A percentile compares a stretch with the other conserved stretches of the same genome.
Evolutionary conservation across 1,140 invertebrate genomes (phyloP).

Genomic region (Tigriopus japonicus): DNA sequence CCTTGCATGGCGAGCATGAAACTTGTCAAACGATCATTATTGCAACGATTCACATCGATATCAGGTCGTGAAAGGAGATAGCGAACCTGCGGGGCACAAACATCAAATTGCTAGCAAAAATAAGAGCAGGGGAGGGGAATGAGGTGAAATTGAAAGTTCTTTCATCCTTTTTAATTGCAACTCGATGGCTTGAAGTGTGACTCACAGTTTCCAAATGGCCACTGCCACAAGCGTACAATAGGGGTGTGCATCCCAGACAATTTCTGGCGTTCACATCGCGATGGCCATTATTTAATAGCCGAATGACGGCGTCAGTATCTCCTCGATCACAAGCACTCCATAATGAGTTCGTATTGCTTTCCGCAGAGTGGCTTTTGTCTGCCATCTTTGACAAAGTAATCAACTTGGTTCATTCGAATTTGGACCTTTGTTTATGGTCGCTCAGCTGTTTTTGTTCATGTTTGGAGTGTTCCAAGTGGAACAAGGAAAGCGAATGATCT

Average conservation of each 20-base stretch:
- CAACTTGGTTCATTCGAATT: too few species aligned
- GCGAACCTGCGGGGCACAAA: background rate
- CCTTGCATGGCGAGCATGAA: slow-evolving; percentile 10
- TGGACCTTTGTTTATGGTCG: too few species aligned
- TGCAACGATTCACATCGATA: slow-evolving; percentile 4
- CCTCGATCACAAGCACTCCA: slow-evolving; percentile 2
- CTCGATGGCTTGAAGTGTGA: background rate
- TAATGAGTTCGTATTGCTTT: background rate
- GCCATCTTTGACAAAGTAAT: too few species aligned
- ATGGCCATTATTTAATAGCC: background rate
- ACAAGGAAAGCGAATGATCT: too few species aligned
- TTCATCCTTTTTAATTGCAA: background rate
- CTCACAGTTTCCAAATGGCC: slow-evolving; percentile 3
- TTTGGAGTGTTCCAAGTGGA: too few species aligned
- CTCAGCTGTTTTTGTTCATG: too few species aligned
- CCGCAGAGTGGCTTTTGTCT: too few species aligned
- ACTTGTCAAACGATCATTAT: slow-evolving; percentile 6
- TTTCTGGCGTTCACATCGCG: background rate
- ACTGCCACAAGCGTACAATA: slow-evolving; percentile 1
- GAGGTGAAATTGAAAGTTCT: too few species aligned
- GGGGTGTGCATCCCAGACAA: slow-evolving; percentile 4
- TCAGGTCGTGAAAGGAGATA: background rate
- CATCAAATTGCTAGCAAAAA: too few species aligned
- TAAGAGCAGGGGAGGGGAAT: too few species aligned
- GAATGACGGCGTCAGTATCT: background rate